Evolutionary conservation across 1,140 invertebrate genomes (phyloP).

Genomic region (Homarus americanus): DNA sequence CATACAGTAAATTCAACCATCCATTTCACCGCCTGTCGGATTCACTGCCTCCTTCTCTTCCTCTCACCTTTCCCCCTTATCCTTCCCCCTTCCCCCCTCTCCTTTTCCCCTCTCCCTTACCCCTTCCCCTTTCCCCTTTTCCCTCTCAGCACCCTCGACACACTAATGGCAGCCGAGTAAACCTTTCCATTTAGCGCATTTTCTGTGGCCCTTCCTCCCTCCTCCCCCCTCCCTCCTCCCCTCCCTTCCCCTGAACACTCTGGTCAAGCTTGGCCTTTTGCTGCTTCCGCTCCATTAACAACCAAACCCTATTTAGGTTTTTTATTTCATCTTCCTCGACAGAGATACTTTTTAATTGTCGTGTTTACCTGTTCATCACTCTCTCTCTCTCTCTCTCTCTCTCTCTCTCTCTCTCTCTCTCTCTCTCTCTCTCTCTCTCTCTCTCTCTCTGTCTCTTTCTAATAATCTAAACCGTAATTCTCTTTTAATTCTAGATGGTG

Average conservation of each 20-base stretch:
- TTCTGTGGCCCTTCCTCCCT: not conserved
- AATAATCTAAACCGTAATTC: too few relatives aligned
- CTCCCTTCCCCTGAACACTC: not conserved
- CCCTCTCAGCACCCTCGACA: too few relatives aligned
- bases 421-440: constrained; percentile 5
- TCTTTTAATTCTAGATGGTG: too few relatives aligned
- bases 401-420: constrained; percentile 32
- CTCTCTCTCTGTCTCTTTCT: too few relatives aligned
- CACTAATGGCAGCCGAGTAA: too few relatives aligned
- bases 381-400: constrained; percentile 35
- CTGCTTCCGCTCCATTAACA: too few relatives aligned
- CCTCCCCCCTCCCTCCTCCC: not conserved
- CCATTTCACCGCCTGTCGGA: not conserved
- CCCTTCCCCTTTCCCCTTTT: not conserved
- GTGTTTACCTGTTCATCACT: too few relatives aligned
- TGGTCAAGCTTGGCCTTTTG: too few relatives aligned
- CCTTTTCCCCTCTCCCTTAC: not conserved
- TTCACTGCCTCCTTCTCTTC: not conserved
- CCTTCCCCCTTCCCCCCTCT: not conserved
- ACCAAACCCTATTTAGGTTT: too few relatives aligned
- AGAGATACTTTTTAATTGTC: too few relatives aligned
- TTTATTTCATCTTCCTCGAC: too few relatives aligned
- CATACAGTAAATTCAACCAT: not conserved
- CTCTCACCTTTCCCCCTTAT: not conserved
- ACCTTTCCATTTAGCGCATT: too few relatives aligned